Base-by-base conservation (phyloP, 2,113 vertebrate species). In the Herpailurus yagouaroundi region DNA sequence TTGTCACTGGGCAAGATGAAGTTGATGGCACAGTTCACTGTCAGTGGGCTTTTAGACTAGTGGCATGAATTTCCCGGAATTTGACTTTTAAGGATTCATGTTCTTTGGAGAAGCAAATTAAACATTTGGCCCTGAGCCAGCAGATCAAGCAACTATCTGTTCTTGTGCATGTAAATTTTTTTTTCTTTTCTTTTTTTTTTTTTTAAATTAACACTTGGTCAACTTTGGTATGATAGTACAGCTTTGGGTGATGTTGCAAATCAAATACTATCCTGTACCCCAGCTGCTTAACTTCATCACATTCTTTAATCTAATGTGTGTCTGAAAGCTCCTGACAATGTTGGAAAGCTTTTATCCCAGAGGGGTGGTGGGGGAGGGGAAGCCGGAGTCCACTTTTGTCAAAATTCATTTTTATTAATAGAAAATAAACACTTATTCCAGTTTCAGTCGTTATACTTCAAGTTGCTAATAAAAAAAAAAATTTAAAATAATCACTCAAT, bases 391-490 rank as follows among this genome's bases (percentile, higher is more conserved):
- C 82, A 91, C 55, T 98, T 99, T 98, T 98, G 98, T 98, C 98
- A 92, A 98, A 99, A 99, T 98, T 98, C 98, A 98, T 97, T 99
- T 99, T 99, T 99, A 99, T 99, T 99, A 99, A 98, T 98, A 99
- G 98, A 99, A 99, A 99, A 98, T 98, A 99, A 99, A 98, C 97
- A 98, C 95, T 98, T 96, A 95, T 97, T 98, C 96, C 98, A 98
- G 92, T 97, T 97, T 95, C 91, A 83, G 96, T 98, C 97, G 96
- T 96, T 97, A 9, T 98, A 95, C 23, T 91, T 98, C 98, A 97
- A 96, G 25, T 96, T 98, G 83, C 96, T 99, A 98, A 98, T 98
- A 98, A 98, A 98, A 98, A 98, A 98, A 86, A 48, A 23, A 79
- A 63, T 97, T 96, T 89, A 95, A 97, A 97, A 92, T 96, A 92